Evolutionary conservation across 2,113 vertebrate species (phyloP), one percentile per base, ranked within the genome.

Genomic region (Bos taurus): DNA sequence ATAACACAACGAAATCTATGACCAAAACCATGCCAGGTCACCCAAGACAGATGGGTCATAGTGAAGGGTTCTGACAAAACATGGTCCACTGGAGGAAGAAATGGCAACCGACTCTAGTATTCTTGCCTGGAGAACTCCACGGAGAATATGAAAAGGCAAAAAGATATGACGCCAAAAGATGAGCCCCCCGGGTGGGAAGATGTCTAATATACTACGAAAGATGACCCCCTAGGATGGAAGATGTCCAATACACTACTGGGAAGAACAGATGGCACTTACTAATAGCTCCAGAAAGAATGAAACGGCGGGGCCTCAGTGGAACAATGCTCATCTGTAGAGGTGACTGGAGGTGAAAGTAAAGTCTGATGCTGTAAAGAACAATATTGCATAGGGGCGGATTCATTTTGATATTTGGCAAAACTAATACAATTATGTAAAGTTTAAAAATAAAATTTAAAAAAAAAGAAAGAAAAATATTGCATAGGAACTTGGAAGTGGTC

Each of bases 251-350:
- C 23, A 2, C n/a, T 40, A 40, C 67, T 40, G n/a, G 67, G 11
- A 23, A 40, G 5, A 40, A n/a, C 19, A 40, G 5, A 71, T 0
- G 19, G 67, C 67, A 40, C 11, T 71, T 71, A 71, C 7, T 19
- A 67, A 67, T 19, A 33, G 62, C 62, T 67, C 33, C 62, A 9
- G 62, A 67, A 23, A 71, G 10, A 71, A 23, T 23, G 19, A 23
- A 71, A 74, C 5, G 0, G 67, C 19, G 0, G 67, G 19, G 36
- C 67, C n/a, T 74, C 36, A 23, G 5, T 74, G n/a, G 10, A 74
- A 74, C 67, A 74, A 6, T 40, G 67, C n/a, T 74, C n/a, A 23
- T 74, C 67, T 40, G 19, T 40, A 19, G 67, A 74, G 10, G 67
- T 74, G 67, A 21, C 67, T 74, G n/a, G n/a, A 74, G 67, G 19